Evolutionary conservation across 2,888 invertebrate genomes (phyloP).

Genomic region (Suillia variegata): DNA sequence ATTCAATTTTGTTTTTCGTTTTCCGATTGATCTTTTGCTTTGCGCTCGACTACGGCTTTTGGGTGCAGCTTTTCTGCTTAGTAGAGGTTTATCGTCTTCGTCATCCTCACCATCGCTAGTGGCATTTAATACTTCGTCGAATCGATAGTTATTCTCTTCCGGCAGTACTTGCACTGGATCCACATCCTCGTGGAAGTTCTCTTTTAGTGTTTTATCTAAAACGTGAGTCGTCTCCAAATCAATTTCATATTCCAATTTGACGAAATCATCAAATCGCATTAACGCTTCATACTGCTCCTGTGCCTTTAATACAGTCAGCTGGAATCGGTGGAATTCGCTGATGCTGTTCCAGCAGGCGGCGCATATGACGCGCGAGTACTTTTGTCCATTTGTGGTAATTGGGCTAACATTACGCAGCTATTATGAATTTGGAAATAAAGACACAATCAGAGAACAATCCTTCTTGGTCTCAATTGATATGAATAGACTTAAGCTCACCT

Average conservation of each 20-base stretch:
- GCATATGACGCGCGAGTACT: constrained; percentile 24
- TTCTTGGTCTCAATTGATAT: no score
- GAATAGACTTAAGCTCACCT: constrained; percentile 3
- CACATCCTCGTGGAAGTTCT: constrained; percentile 84
- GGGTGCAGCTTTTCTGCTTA: constrained; percentile 20
- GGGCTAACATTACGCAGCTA: no score
- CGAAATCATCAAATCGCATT: background rate
- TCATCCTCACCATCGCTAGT: constrained; percentile 60
- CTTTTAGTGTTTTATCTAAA: constrained; percentile 67
- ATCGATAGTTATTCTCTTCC: constrained; percentile 78
- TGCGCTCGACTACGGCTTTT: constrained; percentile 14
- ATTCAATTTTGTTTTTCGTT: constrained; percentile 12
- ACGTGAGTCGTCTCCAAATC: background rate
- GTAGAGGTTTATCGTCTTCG: constrained; percentile 34
- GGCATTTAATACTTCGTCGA: constrained; percentile 90
- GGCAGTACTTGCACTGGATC: constrained; percentile 73
- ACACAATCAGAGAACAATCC: no score
- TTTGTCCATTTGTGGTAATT: background rate
- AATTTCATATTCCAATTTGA: background rate
- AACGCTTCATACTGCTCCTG: constrained; percentile 13
- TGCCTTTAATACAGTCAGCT: constrained; percentile 15
- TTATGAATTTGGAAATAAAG: no score
- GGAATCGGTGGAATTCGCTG: constrained; percentile 21
- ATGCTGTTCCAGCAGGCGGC: constrained; percentile 21
- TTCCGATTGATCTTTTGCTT: constrained; percentile 25